Conservation (phyloP, 2,888 invertebrate species). For the Tenthredo livida region DNA sequence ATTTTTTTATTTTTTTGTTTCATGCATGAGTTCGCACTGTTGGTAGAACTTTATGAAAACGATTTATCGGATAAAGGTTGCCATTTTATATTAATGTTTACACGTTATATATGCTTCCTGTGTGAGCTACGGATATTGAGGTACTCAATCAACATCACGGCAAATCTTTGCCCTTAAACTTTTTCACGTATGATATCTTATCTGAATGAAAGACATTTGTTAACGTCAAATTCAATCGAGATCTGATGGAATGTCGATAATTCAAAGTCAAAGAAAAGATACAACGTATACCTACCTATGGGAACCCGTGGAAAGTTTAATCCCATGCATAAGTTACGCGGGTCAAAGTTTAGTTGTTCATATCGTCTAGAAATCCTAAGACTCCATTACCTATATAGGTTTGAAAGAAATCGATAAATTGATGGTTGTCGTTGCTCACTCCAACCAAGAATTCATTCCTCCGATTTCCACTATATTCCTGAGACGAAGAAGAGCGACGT, state of each 20-base stretch:
- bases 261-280: background rate
- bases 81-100: constrained; percentile 5
- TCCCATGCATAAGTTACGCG: background rate
- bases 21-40: background rate
- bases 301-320: background rate
- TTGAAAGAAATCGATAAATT: background rate
- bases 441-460: background rate
- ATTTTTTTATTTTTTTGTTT: background rate
- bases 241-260: background rate
- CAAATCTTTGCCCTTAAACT: background rate
- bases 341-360: background rate
- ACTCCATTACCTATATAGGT: too few species aligned
- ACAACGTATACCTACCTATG: background rate
- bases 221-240: constrained; percentile 1
- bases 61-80: background rate
- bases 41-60: background rate
- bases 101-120: background rate
- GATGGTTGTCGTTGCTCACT: background rate
- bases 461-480: background rate
- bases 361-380: background rate
- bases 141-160: constrained; percentile 2
- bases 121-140: background rate
- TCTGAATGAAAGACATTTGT: background rate
- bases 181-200: background rate
- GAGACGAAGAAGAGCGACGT: background rate